Evolutionary conservation across 2,888 invertebrate genomes (phyloP).

Genomic region (Chymomyza procnemis): DNA sequence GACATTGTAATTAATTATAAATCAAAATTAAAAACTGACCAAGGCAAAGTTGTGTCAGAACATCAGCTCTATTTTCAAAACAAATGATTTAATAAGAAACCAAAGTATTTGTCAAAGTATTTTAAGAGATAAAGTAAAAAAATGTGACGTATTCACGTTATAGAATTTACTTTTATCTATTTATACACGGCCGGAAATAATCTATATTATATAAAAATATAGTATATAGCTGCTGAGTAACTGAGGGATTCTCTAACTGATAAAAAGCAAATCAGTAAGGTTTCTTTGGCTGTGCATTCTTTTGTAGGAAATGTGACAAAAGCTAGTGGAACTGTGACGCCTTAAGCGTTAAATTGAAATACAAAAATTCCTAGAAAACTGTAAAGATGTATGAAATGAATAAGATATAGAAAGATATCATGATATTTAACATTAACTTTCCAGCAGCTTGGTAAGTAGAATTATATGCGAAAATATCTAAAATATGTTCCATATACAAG

Average conservation of each 20-base stretch:
- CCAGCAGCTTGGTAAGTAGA: too few relatives aligned
- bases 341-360: too few relatives aligned
- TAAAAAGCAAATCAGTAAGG: not conserved
- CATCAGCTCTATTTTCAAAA: slow-evolving; percentile 38
- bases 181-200: not conserved
- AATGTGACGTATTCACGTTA: not conserved
- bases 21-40: not conserved
- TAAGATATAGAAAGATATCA: too few relatives aligned
- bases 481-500: too few relatives aligned
- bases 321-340: too few relatives aligned
- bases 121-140: not conserved
- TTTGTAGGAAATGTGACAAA: not conserved
- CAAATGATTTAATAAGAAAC: slow-evolving; percentile 37
- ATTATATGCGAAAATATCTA: too few relatives aligned
- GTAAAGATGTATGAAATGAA: too few relatives aligned
- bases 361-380: too few relatives aligned
- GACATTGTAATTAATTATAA: not conserved
- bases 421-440: too few relatives aligned
- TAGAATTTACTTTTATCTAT: not conserved
- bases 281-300: not conserved
- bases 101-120: not conserved
- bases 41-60: not conserved
- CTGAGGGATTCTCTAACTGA: not conserved
- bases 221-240: not conserved
- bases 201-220: not conserved